These are phyloP conservation scores for Argyresthia goedartella DNA, from an alignment of 2,888 invertebrate species.

Conservation along the genomic window DNA sequence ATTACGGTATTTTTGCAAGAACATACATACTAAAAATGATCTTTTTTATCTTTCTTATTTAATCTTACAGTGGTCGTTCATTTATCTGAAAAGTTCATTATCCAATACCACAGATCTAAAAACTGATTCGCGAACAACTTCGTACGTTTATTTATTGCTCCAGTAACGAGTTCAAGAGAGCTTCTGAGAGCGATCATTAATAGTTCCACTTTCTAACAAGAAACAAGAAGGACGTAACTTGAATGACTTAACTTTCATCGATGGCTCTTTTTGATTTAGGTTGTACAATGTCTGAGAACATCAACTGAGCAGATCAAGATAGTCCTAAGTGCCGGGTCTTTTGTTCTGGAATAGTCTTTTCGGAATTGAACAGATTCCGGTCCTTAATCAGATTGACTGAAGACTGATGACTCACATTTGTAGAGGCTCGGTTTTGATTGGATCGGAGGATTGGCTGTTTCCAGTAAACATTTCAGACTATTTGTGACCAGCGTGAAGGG, in stretches of 20 bases:
- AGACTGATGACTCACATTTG: conserved; percentile 51
- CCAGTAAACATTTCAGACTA: conserved; percentile 5
- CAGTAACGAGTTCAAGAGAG: conserved; percentile 45
- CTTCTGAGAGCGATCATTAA: conserved; percentile 48
- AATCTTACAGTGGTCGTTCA: no score
- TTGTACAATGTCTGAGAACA: no score
- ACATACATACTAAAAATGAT: no score
- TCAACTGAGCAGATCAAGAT: no score
- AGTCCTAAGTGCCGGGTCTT: no score
- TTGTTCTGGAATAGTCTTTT: conserved; percentile 10
- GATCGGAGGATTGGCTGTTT: conserved; percentile 31
- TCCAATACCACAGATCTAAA: neutral
- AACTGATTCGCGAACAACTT: conserved; percentile 26
- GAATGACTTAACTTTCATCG: conserved; percentile 14
- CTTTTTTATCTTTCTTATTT: no score
- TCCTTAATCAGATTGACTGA: conserved; percentile 41
- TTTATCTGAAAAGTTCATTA: no score
- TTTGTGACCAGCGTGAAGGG: neutral
- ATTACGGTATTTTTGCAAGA: no score
- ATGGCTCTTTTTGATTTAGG: conserved; percentile 21
- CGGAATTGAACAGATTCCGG: conserved; percentile 22
- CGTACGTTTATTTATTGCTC: conserved; percentile 42
- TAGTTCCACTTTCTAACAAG: conserved; percentile 27
- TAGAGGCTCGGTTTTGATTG: conserved; percentile 41
- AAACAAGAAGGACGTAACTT: conserved; percentile 30